Evolutionary conservation across 1,140 invertebrate genomes (phyloP).

Genomic region (Tetragnatha versicolor): DNA sequence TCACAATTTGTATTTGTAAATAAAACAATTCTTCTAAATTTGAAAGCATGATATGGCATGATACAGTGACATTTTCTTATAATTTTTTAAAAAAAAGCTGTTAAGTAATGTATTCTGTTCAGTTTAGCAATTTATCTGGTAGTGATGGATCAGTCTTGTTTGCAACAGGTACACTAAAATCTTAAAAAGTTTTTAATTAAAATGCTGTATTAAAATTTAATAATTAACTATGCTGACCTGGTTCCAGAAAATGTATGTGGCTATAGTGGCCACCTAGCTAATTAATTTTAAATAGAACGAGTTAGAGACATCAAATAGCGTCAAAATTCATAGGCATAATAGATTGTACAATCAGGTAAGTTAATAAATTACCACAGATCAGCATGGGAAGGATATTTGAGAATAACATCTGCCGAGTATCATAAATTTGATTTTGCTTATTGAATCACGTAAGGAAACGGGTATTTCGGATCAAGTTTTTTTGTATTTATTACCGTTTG

Average conservation of each 20-base stretch:
- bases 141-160: conserved; percentile 57
- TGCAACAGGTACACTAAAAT: conserved; percentile 34
- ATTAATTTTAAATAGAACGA: not conserved
- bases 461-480: no score
- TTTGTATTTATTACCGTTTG: no score
- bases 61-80: no score
- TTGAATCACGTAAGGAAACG: no score
- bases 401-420: no score
- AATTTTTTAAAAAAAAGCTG: not conserved
- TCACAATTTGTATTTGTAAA: no score
- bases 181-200: no score
- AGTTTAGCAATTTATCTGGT: conserved; percentile 54
- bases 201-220: no score
- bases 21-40: not conserved
- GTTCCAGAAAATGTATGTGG: not conserved
- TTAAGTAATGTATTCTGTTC: conserved; percentile 17
- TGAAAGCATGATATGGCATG: not conserved
- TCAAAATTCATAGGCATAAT: not conserved
- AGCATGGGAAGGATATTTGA: no score
- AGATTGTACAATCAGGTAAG: no score
- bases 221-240: not conserved
- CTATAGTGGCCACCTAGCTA: not conserved
- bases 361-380: no score
- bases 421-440: no score
- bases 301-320: not conserved